Evolutionary conservation across 92 coral and sea anemone genomes (phyloP), one percentile per base, ranked within the genome.

Genomic region (Phymanthus crucifer): DNA sequence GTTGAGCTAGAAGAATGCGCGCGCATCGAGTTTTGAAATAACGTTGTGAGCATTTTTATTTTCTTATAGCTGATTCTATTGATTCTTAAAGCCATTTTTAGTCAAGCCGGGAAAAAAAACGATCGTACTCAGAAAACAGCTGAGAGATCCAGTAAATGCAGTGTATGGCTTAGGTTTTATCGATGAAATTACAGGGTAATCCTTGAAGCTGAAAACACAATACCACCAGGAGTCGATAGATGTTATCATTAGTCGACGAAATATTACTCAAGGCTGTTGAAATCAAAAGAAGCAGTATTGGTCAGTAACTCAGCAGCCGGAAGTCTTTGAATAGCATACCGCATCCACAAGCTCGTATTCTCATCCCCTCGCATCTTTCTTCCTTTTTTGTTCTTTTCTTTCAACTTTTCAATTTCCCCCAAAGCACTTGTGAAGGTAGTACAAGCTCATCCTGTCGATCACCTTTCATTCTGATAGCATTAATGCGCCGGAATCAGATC

Each of bases 401-500:
- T 27, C 33, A 6, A 7, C 8, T 61, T 61, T 61, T 61, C 68
- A 10, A 61, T 61, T 61, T 61, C 36, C 68, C 26, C 68, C 26
- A 29, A 61, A 61, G 68, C 68, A 61, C 68, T 61, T 61, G 68
- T 33, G 68, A 6, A 61, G 18, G 21, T n/a, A n/a, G n/a, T 29
- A 54, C 64, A 21, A 26, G 64, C 14, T 27, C 68, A 61, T 61
- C 68, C 68, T 61, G 68, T 61, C 29, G 68, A 29, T 27, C 34
- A 17, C 29, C 68, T 61, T 61, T 27, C 68, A 8, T 61, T 61
- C 29, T 61, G 13, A 61, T 61, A 18, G 68, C 32, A 18, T 61
- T 61, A 61, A 29, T 24, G 68, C 17, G 68, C 68, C 68, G 68
- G 68, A 61, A 61, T 29, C 48, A 61, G 68, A 61, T 24, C 29